Evolutionary conservation across 2,797 vertebrate species (phyloP).

Genomic region (Rhincodon typus): DNA sequence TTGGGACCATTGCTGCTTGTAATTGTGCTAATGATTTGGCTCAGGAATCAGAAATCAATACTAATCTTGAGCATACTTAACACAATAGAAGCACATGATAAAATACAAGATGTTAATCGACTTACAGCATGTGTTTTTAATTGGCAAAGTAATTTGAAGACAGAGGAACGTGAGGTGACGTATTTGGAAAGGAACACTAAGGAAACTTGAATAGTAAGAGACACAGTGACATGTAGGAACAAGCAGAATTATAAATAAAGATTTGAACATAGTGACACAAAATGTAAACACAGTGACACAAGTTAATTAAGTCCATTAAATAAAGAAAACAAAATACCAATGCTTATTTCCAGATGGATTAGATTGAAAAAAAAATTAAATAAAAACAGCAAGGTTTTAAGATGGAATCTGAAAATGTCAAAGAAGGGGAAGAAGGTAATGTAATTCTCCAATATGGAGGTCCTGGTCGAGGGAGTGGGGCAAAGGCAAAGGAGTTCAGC

Average conservation of each 20-base stretch:
- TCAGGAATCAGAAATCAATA: background rate
- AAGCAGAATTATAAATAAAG: background rate
- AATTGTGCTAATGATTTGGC: background rate
- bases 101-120: background rate
- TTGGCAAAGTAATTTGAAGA: background rate
- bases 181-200: background rate
- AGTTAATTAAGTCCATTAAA: background rate
- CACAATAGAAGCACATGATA: background rate
- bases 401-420: too few species aligned
- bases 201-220: background rate
- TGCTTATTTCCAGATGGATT: background rate
- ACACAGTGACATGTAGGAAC: background rate
- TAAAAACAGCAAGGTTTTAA: too few species aligned
- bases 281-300: background rate
- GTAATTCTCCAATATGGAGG: too few species aligned
- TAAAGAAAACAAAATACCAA: background rate
- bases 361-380: background rate
- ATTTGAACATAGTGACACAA: background rate
- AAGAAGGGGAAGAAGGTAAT: too few species aligned
- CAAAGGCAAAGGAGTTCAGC: too few species aligned
- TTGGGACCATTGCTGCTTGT: background rate
- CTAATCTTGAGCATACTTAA: background rate
- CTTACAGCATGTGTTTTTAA: background rate
- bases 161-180: background rate
- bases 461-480: too few species aligned